Evolutionary conservation across 2,797 vertebrate genomes (phyloP), one percentile per base, ranked within the genome.

Genomic region (Philypnodon macrostomus): DNA sequence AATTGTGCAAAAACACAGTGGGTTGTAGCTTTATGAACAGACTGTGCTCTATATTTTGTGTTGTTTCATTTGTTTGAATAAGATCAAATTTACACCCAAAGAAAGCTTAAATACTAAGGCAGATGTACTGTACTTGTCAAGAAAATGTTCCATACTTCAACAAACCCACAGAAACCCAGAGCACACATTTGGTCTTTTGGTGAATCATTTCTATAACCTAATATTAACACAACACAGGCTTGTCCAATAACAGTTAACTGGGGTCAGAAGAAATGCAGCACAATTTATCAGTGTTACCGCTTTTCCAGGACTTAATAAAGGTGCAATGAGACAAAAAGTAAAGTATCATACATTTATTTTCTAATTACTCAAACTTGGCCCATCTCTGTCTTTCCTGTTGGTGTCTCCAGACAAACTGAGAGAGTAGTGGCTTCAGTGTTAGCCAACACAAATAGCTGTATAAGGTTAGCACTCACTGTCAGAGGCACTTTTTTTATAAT

Each of bases 131-230:
- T 57, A n/a, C n/a, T n/a, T n/a, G n/a, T n/a, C n/a, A n/a, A 40
- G 33, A 31, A 35, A 21, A 31, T 1, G 35, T 33, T 44, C 36
- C 30, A 55, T 63, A 53, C 16, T 53, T 34, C 46, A 18, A 24
- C 8, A 18, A 53, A 21, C 37, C 17, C 17, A 21, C 70, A 35
- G 36, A 63, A 61, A 74, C 39, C 21, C 57, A 74, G 63, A 58
- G 7, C 48, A n/a, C 7, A 36, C 21, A 50, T 36, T 52, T 69
- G 47, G 42, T 34, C 5, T 56, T 10, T 31, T 13, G 51, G 44
- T 60, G 19, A 46, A 59, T 63, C 33, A 56, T 47, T 50, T 46
- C 42, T 32, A 69, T 38, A 58, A 65, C 36, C 48, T 53, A 46
- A 48, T 60, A 54, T 63, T 73, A 63, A 54, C n/a, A 56, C 26